Evolutionary conservation across 2,113 vertebrate species (phyloP), one percentile per base, ranked within the genome.

Genomic region (Zosterops borbonicus): DNA sequence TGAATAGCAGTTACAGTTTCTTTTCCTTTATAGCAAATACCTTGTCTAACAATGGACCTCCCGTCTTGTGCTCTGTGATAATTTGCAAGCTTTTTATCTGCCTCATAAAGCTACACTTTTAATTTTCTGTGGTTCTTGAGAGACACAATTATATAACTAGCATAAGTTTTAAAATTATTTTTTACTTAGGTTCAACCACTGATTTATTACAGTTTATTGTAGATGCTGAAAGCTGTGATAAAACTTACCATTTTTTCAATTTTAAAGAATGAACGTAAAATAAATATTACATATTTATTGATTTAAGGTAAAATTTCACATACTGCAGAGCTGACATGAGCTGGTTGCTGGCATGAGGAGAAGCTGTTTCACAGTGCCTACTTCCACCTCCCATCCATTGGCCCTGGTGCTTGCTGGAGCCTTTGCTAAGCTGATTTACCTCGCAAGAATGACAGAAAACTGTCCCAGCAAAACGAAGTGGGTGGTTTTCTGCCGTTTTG

Each of bases 51-150:
- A 83, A 20, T 58, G 49, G 76, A 42, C 55, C 24, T 89, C 50
- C 41, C 46, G 21, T 77, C 35, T 90, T 90, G 75, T 78, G 31
- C 63, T 81, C 53, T 79, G 0, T 85, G 67, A 90, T 94, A 94
- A 65, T 76, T 62, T 91, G 35, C 87, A 83, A 85, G 78, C 18
- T 69, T 94, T 76, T 85, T 52, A 81, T 75, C 68, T 39, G 55
- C 81, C 50, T 90, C 52, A 33, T 90, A 90, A 94, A 91, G 56
- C 74, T 89, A 62, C 37, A 14, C 80, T 88, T 94, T 89, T 90
- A 73, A 81, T 94, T 95, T 94, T 65, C 39, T n/a, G 18, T 92
- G 83, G 11, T 49, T 83, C 77, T 67, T 87, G 58, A 70, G 68
- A 95, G 46, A 89, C 42, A 42, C 41, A 46, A 68, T 97, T 95